Conservation (phyloP, 2,888 invertebrate species). For the Limnephilus lunatus region DNA sequence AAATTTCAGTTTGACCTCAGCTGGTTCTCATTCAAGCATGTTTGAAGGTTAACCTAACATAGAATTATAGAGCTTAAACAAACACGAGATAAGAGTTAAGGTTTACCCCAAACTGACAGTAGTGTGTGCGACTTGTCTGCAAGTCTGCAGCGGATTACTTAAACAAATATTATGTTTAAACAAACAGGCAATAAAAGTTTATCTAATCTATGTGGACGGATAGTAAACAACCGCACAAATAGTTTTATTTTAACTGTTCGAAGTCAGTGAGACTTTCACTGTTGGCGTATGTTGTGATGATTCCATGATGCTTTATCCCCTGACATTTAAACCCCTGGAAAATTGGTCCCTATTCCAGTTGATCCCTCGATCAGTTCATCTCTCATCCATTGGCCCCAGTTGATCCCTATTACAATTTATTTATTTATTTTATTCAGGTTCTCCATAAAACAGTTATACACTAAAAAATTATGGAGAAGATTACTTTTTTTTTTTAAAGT, state of each 20-base stretch:
- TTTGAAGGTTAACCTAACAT: background rate
- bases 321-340: too few species aligned
- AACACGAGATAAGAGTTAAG: background rate
- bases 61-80: background rate
- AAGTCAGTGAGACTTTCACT: too few species aligned
- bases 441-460: too few species aligned
- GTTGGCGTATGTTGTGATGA: too few species aligned
- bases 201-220: background rate
- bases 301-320: too few species aligned
- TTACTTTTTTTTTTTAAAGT: too few species aligned
- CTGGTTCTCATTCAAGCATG: background rate
- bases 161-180: background rate
- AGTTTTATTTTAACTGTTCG: background rate
- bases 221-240: background rate
- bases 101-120: background rate
- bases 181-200: background rate
- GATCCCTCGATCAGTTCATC: too few species aligned
- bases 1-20: background rate
- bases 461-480: too few species aligned
- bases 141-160: background rate
- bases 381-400: too few species aligned
- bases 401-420: too few species aligned
- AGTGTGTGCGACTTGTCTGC: background rate
- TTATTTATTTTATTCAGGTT: too few species aligned
- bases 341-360: too few species aligned